A percentile compares a stretch with the other conserved stretches of the same genome.
Evolutionary conservation across 2,113 vertebrate genomes (phyloP).

Genomic region (Antechinus stuartii): DNA sequence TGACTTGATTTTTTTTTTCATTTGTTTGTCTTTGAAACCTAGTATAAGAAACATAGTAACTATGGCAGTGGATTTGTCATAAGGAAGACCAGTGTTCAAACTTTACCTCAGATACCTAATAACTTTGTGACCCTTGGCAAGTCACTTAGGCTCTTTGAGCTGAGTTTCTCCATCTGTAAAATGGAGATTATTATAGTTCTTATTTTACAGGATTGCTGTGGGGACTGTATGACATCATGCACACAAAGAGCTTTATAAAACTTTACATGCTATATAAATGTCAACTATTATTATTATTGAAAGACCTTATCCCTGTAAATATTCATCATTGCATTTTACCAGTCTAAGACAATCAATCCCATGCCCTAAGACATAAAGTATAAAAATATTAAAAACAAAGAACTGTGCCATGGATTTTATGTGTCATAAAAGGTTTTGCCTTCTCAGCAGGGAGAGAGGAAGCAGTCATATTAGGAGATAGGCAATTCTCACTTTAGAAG

Average conservation of each 20-base stretch:
- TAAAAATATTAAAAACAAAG: not conserved
- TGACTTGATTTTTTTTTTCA: too few relatives aligned
- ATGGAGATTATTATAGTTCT: not conserved
- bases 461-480: conserved; percentile 23
- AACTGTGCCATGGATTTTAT: not conserved
- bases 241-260: not conserved
- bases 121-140: not conserved
- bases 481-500: not conserved
- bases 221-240: not conserved
- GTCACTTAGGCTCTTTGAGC: not conserved
- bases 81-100: not conserved
- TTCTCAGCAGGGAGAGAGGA: not conserved
- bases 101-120: not conserved
- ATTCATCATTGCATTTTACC: not conserved
- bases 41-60: too few relatives aligned
- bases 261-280: not conserved
- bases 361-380: not conserved
- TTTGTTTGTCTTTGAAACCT: not conserved
- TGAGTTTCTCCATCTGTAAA: not conserved
- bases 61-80: not conserved
- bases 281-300: not conserved
- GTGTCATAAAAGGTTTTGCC: not conserved
- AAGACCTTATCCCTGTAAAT: not conserved
- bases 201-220: not conserved
- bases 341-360: not conserved